phyloP scores from a whole-genome alignment of 1,140 invertebrate genomes.

The Pentalonia nigronervosa region DNA sequence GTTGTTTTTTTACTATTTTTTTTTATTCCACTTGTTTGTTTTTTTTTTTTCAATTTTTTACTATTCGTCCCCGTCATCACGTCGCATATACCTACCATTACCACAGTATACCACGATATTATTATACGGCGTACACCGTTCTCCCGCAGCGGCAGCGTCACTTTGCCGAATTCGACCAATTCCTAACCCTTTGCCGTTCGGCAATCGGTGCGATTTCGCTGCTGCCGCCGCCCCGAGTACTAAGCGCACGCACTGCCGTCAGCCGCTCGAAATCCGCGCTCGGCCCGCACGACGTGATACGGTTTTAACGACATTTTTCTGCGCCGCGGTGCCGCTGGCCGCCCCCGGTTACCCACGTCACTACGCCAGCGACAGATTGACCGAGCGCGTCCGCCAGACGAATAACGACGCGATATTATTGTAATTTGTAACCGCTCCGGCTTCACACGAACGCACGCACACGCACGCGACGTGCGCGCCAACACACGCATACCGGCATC shows the following conservation, averaged over 20 bases:
- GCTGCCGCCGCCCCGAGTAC: not conserved
- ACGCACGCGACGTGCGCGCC: not conserved
- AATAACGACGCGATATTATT: not conserved
- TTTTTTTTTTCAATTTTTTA: not conserved
- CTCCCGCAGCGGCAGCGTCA: slow-evolving; percentile 39
- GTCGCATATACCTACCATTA: not conserved
- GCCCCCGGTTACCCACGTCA: not conserved
- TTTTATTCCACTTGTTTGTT: slow-evolving; percentile 10
- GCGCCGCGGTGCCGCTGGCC: not conserved
- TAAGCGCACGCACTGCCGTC: not conserved
- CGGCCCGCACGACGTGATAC: not conserved
- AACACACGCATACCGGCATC: not conserved
- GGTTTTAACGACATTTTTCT: not conserved
- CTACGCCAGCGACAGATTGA: not conserved
- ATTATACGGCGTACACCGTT: slow-evolving; percentile 5
- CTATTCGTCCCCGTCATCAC: not conserved
- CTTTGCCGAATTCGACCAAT: slow-evolving; percentile 35
- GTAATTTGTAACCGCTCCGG: not conserved
- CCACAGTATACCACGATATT: not conserved
- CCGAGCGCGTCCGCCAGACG: not conserved
- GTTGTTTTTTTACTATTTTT: slow-evolving; percentile 36
- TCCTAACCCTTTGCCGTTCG: slow-evolving; percentile 44
- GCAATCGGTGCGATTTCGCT: not conserved
- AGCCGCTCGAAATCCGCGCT: not conserved
- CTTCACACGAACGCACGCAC: not conserved